These are phyloP conservation scores for Neotragus pygmaeus DNA, from an alignment of 2,113 vertebrate genomes.

Conservation along the genomic window DNA sequence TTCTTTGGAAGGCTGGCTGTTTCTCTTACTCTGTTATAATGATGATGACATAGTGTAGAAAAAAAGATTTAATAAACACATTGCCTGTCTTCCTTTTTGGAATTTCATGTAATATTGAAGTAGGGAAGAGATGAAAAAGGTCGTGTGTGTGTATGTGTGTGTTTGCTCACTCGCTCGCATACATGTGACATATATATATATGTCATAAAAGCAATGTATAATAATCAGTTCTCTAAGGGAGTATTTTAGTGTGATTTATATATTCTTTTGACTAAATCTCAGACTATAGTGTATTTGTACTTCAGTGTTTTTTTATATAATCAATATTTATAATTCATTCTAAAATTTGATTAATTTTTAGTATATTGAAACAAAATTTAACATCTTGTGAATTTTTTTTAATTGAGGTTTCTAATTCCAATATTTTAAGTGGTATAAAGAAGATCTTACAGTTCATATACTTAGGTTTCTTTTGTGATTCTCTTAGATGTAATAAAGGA, in stretches of 20 bases:
- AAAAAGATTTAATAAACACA: neutral
- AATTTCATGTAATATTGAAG: neutral
- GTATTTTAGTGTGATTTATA: constrained; percentile 28
- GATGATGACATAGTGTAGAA: neutral
- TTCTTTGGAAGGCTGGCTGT: neutral
- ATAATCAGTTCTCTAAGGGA: neutral
- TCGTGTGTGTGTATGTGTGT: neutral
- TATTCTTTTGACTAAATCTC: neutral
- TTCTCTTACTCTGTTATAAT: neutral
- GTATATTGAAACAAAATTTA: neutral
- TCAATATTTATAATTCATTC: constrained; percentile 14
- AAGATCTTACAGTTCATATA: constrained; percentile 52
- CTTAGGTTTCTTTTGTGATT: constrained; percentile 69
- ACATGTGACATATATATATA: neutral
- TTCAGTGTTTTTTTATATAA: neutral
- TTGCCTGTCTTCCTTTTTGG: neutral
- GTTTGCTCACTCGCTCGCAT: neutral
- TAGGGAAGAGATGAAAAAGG: neutral
- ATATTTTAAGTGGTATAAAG: neutral
- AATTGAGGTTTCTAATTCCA: neutral
- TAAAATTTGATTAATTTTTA: neutral
- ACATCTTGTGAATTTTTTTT: neutral
- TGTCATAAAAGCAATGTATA: neutral
- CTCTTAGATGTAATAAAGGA: constrained; percentile 94
- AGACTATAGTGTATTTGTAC: neutral